phyloP scores from a whole-genome alignment of 2,113 vertebrate species.

The Oncorhynchus nerka region DNA sequence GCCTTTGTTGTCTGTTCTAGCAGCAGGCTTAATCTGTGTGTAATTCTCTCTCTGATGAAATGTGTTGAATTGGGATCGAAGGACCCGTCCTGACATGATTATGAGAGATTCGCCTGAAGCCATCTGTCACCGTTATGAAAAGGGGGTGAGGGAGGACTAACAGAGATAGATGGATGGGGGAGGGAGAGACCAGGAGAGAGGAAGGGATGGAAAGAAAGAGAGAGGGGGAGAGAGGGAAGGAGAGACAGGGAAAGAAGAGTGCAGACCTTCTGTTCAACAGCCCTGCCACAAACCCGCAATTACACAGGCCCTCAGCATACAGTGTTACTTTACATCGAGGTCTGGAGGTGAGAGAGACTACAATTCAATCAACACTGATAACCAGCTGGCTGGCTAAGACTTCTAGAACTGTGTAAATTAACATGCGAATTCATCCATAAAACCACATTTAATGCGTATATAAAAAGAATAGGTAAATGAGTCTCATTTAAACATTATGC shows the following conservation, averaged over 20 bases:
- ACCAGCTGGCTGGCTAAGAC: neutral
- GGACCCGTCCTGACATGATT: conserved; percentile 99
- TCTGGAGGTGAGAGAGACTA: conserved; percentile 42
- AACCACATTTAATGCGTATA: too few species aligned
- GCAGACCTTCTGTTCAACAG: conserved; percentile 78
- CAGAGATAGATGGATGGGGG: conserved; percentile 64
- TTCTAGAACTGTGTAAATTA: too few species aligned
- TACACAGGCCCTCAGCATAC: conserved; percentile 69
- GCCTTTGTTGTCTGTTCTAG: conserved; percentile 74
- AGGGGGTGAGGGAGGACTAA: conserved; percentile 54
- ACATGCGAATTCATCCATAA: too few species aligned
- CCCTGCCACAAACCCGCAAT: conserved; percentile 73
- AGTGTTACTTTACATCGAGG: conserved; percentile 40
- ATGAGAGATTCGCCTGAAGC: conserved; percentile 99
- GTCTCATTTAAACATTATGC: too few species aligned
- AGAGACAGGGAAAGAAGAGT: conserved; percentile 10
- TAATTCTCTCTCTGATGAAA: conserved; percentile 96
- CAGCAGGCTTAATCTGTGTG: conserved; percentile 88
- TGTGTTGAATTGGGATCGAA: conserved; percentile 99
- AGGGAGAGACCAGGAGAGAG: too few species aligned
- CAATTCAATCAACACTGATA: conserved; percentile 7
- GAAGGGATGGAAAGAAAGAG: too few species aligned
- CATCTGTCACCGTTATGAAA: conserved; percentile 99
- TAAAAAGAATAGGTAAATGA: too few species aligned
- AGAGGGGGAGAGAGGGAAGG: too few species aligned